Evolutionary conservation across 2,113 vertebrate genomes (phyloP), one percentile per base, ranked within the genome.

Genomic region (Bubalus kerabau): DNA sequence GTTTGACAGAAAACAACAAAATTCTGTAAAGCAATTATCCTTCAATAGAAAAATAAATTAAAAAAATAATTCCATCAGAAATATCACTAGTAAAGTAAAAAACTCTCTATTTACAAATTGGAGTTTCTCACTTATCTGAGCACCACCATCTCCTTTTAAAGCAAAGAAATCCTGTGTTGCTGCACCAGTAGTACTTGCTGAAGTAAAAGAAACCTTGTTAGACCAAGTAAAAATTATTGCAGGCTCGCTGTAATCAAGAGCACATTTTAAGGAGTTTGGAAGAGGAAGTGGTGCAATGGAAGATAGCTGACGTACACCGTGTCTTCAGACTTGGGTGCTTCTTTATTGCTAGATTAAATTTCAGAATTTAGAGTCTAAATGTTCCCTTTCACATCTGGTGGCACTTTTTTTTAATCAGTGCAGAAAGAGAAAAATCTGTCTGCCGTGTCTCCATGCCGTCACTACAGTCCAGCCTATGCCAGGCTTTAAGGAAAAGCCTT

Each of bases 371-470:
- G 83, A 96, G 40, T 96, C 80, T 97, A 89, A 92, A 94, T 96
- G 90, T 94, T 95, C 91, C 36, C 62, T 89, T 97, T 98, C 74
- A 97, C 84, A 96, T 98, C 97, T 97, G 91, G 87, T 96, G 92
- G 30, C 16, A 46, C 86, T 97, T 80, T 88, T 87, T 93, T 50
- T 54, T 54, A 87, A 87, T 96, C 90, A 97, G 67, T 95, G 54
- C 76, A 97, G 76, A 97, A 91, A 80, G 62, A 85, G 74, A 90
- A 97, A 89, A 95, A 93, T 94, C 88, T 96, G 59, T 90, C 52
- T 95, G 32, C 46, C 9, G 82, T 50, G 43, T 76, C 30, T 80
- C 62, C 21, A 2, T 93, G 43, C 82, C 23, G 64, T 91, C 23
- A 9, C 21, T 81, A 32, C 3, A 40, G 89, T 88, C 64, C 82